Percentiles rank a stretch among this genome's conserved stretches.
phyloP scores from a whole-genome alignment of 2,888 invertebrate species.

The Papilio gigon region DNA sequence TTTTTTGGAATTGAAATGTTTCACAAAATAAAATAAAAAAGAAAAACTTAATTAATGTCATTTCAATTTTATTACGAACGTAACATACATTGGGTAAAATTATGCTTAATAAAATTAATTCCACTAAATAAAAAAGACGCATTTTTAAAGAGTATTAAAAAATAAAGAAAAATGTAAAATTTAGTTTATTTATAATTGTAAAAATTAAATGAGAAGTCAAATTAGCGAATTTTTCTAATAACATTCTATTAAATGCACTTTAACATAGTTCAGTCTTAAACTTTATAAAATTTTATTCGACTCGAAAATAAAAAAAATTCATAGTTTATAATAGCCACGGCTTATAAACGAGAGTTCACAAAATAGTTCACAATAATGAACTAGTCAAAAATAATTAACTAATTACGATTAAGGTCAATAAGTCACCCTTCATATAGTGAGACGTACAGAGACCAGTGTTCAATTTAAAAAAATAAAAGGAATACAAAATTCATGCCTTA shows the following conservation, averaged over 20 bases:
- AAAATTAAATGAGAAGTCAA: background rate
- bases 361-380: conserved; percentile 68
- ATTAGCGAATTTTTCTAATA: background rate
- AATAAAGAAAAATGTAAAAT: conserved; percentile 1
- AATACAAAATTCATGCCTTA: conserved; percentile 44
- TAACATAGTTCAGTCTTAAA: conserved; percentile 49
- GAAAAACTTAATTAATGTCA: background rate
- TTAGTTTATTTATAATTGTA: background rate
- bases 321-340: conserved; percentile 54
- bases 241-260: conserved; percentile 22
- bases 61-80: conserved; percentile 13
- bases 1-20: no score
- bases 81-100: conserved; percentile 16
- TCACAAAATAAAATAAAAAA: no score
- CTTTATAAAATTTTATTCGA: conserved; percentile 65
- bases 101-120: conserved; percentile 5
- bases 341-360: conserved; percentile 54
- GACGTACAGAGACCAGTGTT: background rate
- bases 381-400: conserved; percentile 53
- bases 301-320: conserved; percentile 61
- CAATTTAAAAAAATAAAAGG: conserved; percentile 43
- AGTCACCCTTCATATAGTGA: background rate
- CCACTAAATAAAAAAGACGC: background rate
- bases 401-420: conserved; percentile 10
- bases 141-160: conserved; percentile 7